Conservation (phyloP, 2,888 invertebrate genomes). For the Nezara viridula region DNA sequence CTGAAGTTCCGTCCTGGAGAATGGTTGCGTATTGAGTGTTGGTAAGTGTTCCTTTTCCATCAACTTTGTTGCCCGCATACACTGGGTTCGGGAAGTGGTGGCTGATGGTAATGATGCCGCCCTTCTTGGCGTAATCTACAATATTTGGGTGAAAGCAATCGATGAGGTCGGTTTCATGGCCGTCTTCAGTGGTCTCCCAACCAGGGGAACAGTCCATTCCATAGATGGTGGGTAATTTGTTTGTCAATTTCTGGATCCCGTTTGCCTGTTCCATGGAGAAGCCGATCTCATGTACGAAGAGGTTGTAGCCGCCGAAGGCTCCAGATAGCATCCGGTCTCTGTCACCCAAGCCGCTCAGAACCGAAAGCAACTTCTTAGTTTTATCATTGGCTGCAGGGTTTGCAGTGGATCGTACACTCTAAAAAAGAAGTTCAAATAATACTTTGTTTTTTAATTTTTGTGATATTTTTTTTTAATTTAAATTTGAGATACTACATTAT, state of each 20-base stretch:
- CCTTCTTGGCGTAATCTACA: neutral
- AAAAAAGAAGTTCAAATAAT: neutral
- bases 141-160: neutral
- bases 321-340: neutral
- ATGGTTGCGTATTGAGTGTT: neutral
- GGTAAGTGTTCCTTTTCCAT: neutral
- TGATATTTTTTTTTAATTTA: too few relatives aligned
- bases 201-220: slow-evolving; percentile 31
- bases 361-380: neutral
- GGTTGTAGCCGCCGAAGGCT: slow-evolving; percentile 6
- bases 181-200: neutral
- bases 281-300: neutral
- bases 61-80: neutral
- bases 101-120: too few relatives aligned
- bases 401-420: slow-evolving; percentile 70
- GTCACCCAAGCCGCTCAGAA: neutral
- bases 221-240: neutral
- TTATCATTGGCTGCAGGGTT: slow-evolving; percentile 61
- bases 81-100: slow-evolving; percentile 1
- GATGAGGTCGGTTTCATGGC: neutral
- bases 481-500: too few relatives aligned
- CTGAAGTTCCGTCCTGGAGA: neutral
- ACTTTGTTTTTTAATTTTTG: too few relatives aligned
- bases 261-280: slow-evolving; percentile 17
- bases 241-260: neutral